These are phyloP conservation scores for Silurus meridionalis DNA, from an alignment of 2,113 vertebrate species.

Conservation along the genomic window DNA sequence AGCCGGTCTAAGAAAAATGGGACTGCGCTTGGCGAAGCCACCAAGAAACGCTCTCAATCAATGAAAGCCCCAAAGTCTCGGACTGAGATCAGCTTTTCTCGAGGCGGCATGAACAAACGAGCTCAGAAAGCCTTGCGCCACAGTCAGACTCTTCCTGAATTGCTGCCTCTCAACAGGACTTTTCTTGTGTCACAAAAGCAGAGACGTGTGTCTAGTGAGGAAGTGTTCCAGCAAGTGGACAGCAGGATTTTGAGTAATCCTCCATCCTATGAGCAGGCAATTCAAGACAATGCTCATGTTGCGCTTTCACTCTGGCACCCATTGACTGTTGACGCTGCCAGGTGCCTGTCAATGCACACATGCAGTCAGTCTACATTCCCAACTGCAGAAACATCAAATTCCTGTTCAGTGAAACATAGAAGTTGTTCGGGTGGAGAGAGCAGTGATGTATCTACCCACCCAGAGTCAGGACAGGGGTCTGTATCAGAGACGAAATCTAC, in stretches of 20 bases:
- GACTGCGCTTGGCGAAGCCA: conserved; percentile 57
- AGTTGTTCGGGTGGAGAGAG: conserved; percentile 11
- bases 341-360: conserved; percentile 47
- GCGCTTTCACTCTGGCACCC: conserved; percentile 30
- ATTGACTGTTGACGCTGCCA: conserved; percentile 71
- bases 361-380: conserved; percentile 45
- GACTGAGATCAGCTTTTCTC: conserved; percentile 58
- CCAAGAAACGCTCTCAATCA: conserved; percentile 78
- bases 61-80: conserved; percentile 60
- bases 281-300: conserved; percentile 54
- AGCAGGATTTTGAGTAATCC: conserved; percentile 69
- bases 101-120: conserved; percentile 42
- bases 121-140: conserved; percentile 63
- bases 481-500: conserved; percentile 61
- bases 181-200: conserved; percentile 9
- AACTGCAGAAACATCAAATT: conserved; percentile 34
- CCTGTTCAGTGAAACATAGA: not conserved
- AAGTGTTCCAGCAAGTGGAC: conserved; percentile 74
- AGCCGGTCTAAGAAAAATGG: conserved; percentile 48
- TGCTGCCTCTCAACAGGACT: not conserved
- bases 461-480: conserved; percentile 59
- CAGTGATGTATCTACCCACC: conserved; percentile 48
- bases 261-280: conserved; percentile 79
- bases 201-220: conserved; percentile 62
- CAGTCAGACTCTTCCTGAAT: conserved; percentile 67